Evolutionary conservation across 1,140 invertebrate genomes (phyloP), one percentile per base, ranked within the genome.

Genomic region (Eriosoma lanigerum): DNA sequence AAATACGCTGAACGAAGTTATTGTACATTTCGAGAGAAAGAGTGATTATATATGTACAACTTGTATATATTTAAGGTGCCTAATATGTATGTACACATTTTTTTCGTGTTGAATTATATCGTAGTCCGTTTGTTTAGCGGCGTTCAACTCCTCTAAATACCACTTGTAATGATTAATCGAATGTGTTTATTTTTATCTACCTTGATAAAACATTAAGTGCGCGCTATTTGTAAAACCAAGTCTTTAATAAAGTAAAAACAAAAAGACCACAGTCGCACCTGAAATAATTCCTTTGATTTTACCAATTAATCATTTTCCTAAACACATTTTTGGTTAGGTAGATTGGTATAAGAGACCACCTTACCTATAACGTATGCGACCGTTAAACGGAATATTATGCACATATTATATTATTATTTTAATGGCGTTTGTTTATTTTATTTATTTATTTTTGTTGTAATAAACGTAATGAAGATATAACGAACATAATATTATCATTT

Each of bases 261-360:
- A 44, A 66, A 66, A 15, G 19, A 46, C 17, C 64, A n/a, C 13
- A 24, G 64, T 68, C 64, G 5, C 38, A 15, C 12, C 64, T 4
- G 38, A 48, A 24, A 12, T 68, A 24, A 68, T 46, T 68, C 21
- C 21, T 68, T 68, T 68, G 64, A 48, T 68, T 68, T 12, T 46
- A 68, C 64, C 64, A 21, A 68, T 68, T 68, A 68, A 66, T 66
- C n/a, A 44, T 66, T 19, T 44, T 44, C 15, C 4, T 46, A 66
- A 68, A 9, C 38, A 48, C 17, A 66, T 46, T 46, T 46, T 46
- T 46, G 64, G n/a, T 17, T 8, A 17, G 44, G 13, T 48, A 46
- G 3, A 12, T 38, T 19, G 8, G n/a, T 66, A n/a, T n/a, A n/a
- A n/a, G n/a, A 3, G 32, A 26, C 8, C 15, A 24, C 10, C 9